Percentiles rank a stretch among this genome's conserved stretches.
phyloP scores from a whole-genome alignment of 2,888 invertebrate species.

The Synergus japonicus region DNA sequence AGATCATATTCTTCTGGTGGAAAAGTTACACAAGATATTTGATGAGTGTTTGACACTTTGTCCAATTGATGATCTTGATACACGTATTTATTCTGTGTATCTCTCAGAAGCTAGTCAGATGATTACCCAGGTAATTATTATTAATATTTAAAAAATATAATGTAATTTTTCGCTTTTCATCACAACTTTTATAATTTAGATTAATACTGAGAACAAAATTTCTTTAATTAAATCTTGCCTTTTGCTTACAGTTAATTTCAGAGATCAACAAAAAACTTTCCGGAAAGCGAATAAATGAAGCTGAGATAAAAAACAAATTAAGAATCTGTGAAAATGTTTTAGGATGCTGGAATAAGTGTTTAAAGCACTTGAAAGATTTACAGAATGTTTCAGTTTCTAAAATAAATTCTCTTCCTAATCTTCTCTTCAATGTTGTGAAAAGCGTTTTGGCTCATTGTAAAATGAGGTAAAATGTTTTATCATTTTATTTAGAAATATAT shows the following conservation, averaged over 20 bases:
- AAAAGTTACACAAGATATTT: conserved; percentile 43
- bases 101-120: conserved; percentile 51
- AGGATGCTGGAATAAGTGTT: conserved; percentile 65
- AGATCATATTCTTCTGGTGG: conserved; percentile 36
- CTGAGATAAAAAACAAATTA: conserved; percentile 55
- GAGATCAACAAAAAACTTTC: conserved; percentile 48
- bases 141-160: background rate
- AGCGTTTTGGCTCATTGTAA: conserved; percentile 66
- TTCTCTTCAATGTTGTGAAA: conserved; percentile 60
- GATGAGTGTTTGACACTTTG: conserved; percentile 44
- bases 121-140: conserved; percentile 58
- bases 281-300: conserved; percentile 41
- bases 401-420: conserved; percentile 59
- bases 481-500: background rate
- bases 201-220: background rate
- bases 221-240: conserved; percentile 19
- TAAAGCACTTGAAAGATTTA: conserved; percentile 60
- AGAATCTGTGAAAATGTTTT: conserved; percentile 58
- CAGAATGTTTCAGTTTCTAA: conserved; percentile 55
- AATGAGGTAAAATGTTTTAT: conserved; percentile 59
- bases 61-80: conserved; percentile 53
- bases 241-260: conserved; percentile 54
- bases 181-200: too few relatives aligned
- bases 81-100: conserved; percentile 56
- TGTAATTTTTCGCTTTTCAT: background rate